Evolutionary conservation across 2,113 vertebrate species (phyloP).

Genomic region (Empidonax alnorum): DNA sequence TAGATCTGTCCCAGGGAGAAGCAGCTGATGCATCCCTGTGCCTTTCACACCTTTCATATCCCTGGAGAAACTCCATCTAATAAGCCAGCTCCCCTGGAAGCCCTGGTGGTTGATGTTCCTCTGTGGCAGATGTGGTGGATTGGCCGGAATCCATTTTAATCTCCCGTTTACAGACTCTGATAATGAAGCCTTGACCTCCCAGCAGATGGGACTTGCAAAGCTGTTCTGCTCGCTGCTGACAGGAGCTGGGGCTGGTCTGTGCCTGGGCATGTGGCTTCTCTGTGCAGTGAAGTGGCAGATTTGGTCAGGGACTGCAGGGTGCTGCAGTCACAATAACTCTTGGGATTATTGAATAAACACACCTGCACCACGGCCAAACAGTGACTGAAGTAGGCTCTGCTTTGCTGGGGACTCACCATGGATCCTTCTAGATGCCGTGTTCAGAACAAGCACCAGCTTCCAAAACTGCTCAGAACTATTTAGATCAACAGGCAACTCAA

Average conservation of each 20-base stretch:
- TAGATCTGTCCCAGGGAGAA: not conserved
- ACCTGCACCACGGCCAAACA: not conserved
- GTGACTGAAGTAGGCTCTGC: not conserved
- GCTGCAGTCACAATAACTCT: not conserved
- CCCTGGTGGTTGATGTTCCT: not conserved
- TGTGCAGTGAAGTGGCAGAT: not conserved
- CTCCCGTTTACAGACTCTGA: not conserved
- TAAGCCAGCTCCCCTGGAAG: not conserved
- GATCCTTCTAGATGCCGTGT: not conserved
- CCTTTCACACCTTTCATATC: not conserved
- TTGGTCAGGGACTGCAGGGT: not conserved
- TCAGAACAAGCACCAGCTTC: not conserved
- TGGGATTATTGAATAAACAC: not conserved
- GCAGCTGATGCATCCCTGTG: not conserved
- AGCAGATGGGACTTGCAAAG: conserved; percentile 25
- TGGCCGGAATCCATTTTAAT: conserved; percentile 55
- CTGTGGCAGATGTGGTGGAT: conserved; percentile 19
- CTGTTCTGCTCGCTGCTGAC: not conserved
- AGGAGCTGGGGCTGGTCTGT: not conserved
- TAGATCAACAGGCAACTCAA: not conserved
- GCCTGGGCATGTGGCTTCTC: not conserved
- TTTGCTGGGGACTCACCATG: not conserved
- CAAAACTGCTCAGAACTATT: not conserved
- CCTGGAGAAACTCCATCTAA: conserved; percentile 4
- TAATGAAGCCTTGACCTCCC: conserved; percentile 41